Evolutionary conservation across 2,888 invertebrate genomes (phyloP).

Genomic region (Agonopterix heracliana): DNA sequence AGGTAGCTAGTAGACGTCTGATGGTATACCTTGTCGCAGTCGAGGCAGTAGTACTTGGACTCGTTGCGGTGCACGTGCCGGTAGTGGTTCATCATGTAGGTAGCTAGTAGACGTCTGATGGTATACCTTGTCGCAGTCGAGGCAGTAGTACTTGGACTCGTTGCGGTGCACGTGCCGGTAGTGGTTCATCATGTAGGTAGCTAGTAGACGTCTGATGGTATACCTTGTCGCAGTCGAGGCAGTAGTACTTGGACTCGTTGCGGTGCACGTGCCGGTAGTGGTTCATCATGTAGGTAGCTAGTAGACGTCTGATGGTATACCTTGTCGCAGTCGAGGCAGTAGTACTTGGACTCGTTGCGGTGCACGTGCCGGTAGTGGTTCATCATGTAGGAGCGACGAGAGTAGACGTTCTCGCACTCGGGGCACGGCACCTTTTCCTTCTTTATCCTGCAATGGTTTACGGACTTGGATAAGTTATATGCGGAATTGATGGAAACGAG

Average conservation of each 20-base stretch:
- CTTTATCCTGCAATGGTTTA: neutral
- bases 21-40: neutral
- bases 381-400: constrained; percentile 25
- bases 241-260: constrained; percentile 24
- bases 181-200: too few species aligned
- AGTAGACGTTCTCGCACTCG: constrained; percentile 25
- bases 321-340: constrained; percentile 2
- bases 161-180: too few species aligned
- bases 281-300: constrained; percentile 26
- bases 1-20: constrained; percentile 1
- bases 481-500: too few species aligned
- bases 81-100: too few species aligned
- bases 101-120: constrained; percentile 20
- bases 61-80: constrained; percentile 23
- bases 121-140: constrained; percentile 26
- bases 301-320: neutral
- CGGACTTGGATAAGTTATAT: too few species aligned
- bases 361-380: constrained; percentile 37
- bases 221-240: neutral
- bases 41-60: constrained; percentile 16
- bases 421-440: constrained; percentile 18
- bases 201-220: neutral
- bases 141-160: neutral
- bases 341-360: constrained; percentile 23
- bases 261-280: constrained; percentile 32